Base-by-base conservation (phyloP, 2,888 invertebrate species). In the Eugnorisma glareosa region DNA sequence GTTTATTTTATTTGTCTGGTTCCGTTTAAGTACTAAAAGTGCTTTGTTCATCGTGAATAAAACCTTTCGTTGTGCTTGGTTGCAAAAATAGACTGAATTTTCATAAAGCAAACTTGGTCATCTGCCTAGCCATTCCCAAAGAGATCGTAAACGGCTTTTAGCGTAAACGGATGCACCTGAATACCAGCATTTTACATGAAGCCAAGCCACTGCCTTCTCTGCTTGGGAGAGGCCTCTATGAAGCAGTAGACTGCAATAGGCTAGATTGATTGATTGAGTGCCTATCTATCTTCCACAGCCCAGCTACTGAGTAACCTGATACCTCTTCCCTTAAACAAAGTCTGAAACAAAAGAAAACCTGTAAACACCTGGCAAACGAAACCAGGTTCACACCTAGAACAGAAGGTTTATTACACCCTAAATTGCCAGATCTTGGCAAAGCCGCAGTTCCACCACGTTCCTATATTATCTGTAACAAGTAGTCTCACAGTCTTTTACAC, bases 381-480 rank as follows among this genome's bases (percentile, higher is more conserved):
- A 13, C n/a, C 31, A 54, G 31, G 15, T 54, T 43, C 40, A 13
- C 40, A 79, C n/a, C 21, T 59, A 40, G 6, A 18, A 18, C 2
- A 69, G 48, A 6, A 18, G 24, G 3, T 31, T 45, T 15, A 67
- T 82, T 61, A 61, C 57, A 61, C 31, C 13, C 1, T 37, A 31
- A 75, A 61, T 67, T 21, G 18, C n/a, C 35, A 82, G 28, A n/a
- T 75, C 35, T 43, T 66, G 40, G 48, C 48, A 51, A 51, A 61
- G 1, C 8, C 24, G 35, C 57, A 43, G 24, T 24, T 24, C 10
- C 24, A 59, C 66, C n/a, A 75, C 13, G 37, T 43, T 57, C 8
- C 68, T 68, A 61, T 28, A 61, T 35, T 35, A 69, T 70, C 24
- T 31, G n/a, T 54, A 35, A 83, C 66, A 83, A 61, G 70, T 51